These are phyloP conservation scores for Hybognathus amarus DNA, from an alignment of 2,797 vertebrate genomes.

Conservation along the genomic window DNA sequence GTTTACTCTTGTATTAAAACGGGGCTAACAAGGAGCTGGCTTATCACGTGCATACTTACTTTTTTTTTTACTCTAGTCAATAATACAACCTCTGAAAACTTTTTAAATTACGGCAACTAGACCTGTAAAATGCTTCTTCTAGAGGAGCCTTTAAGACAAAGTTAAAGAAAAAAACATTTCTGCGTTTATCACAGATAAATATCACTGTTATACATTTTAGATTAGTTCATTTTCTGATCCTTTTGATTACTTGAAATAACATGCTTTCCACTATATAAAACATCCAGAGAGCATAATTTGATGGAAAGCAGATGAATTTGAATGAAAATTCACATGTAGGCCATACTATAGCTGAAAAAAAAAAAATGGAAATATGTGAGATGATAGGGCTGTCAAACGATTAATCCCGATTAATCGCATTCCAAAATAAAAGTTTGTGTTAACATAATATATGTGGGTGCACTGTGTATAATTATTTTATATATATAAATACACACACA, in stretches of 20 bases:
- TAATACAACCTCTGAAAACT: background rate
- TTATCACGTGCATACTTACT: background rate
- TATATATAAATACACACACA: too few relatives aligned
- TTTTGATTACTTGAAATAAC: background rate
- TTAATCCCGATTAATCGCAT: too few relatives aligned
- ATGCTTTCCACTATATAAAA: background rate
- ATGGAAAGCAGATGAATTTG: background rate
- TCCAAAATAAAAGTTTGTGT: too few relatives aligned
- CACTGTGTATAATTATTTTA: too few relatives aligned
- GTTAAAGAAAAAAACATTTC: background rate
- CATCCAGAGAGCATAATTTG: background rate
- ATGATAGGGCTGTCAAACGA: too few relatives aligned
- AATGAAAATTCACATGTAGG: background rate
- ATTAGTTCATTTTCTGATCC: background rate
- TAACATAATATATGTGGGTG: too few relatives aligned
- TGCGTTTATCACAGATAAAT: background rate
- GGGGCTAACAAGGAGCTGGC: background rate
- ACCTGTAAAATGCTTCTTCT: background rate
- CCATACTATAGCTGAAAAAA: background rate
- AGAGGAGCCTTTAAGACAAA: background rate
- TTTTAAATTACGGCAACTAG: too few relatives aligned
- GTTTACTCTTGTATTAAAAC: conserved; percentile 36
- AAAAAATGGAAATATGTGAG: background rate
- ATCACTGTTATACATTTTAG: background rate
- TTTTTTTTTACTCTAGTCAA: background rate